Conservation (phyloP, 2,888 invertebrate species). For the Cotesia congregata region DNA sequence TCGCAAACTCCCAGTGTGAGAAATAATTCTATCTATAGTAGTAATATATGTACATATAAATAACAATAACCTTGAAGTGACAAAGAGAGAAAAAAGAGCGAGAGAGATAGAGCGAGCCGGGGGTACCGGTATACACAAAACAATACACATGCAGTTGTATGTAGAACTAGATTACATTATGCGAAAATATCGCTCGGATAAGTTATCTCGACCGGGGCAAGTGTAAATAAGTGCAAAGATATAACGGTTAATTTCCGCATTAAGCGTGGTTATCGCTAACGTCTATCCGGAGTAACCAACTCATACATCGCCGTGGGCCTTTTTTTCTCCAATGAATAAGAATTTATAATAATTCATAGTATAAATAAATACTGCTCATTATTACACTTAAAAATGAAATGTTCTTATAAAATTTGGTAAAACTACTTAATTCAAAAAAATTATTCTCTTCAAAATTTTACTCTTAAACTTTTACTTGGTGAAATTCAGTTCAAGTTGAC, state of each 20-base stretch:
- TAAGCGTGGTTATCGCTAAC: conserved; percentile 64
- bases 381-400: background rate
- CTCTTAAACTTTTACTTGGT: no score
- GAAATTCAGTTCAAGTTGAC: no score
- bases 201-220: conserved; percentile 42
- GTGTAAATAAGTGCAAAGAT: conserved; percentile 67
- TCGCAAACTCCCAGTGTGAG: background rate
- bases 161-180: conserved; percentile 1
- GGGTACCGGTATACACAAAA: background rate
- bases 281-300: conserved; percentile 64
- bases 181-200: conserved; percentile 36
- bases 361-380: background rate
- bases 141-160: background rate
- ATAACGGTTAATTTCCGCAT: conserved; percentile 70
- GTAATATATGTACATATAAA: background rate
- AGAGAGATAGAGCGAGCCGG: no score
- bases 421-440: no score
- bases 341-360: background rate
- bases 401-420: background rate
- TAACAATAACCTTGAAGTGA: background rate
- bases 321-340: background rate
- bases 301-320: conserved; percentile 39
- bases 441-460: no score
- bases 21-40: background rate
- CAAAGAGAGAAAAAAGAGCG: background rate